Percentiles rank a stretch among this genome's conserved stretches.
phyloP scores from a whole-genome alignment of 1,140 invertebrate genomes.

The Drosophila quadrilineata region DNA sequence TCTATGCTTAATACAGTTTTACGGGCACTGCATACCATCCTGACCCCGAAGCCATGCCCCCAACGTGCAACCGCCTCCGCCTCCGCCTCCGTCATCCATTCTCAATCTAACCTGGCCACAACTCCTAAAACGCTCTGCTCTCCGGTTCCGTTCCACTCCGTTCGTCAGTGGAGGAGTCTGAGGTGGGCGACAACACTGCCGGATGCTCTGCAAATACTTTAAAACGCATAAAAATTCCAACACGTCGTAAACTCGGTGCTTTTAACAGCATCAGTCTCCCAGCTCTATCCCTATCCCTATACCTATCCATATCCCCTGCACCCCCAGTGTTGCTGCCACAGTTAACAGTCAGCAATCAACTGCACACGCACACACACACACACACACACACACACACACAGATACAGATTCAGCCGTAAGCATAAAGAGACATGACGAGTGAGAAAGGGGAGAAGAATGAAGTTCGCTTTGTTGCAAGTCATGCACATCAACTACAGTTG shows the following conservation, averaged over 20 bases:
- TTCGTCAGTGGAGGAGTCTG: too few species aligned
- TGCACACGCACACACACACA: conserved; percentile 21
- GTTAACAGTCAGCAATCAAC: conserved; percentile 70
- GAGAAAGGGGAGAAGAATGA: too few species aligned
- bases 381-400: conserved; percentile 5
- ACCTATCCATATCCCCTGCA: too few species aligned
- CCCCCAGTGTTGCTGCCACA: too few species aligned
- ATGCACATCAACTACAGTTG: conserved; percentile 67
- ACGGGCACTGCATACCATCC: conserved; percentile 46
- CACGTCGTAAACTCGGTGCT: conserved; percentile 74
- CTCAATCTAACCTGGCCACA: too few species aligned
- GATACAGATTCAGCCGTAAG: not conserved
- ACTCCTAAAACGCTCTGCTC: too few species aligned
- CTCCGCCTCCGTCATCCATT: conserved; percentile 7
- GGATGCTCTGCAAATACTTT: conserved; percentile 69
- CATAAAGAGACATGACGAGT: too few species aligned
- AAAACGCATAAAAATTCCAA: conserved; percentile 79
- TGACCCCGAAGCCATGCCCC: not conserved
- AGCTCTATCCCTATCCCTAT: not conserved
- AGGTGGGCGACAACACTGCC: conserved; percentile 28
- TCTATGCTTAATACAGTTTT: conserved; percentile 76
- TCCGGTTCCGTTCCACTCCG: too few species aligned
- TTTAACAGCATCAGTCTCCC: conserved; percentile 50
- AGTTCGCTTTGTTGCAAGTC: conserved; percentile 72
- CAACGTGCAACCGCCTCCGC: not conserved